These are phyloP conservation scores for Mechanitis messenoides DNA, from an alignment of 2,888 invertebrate genomes.

Conservation along the genomic window DNA sequence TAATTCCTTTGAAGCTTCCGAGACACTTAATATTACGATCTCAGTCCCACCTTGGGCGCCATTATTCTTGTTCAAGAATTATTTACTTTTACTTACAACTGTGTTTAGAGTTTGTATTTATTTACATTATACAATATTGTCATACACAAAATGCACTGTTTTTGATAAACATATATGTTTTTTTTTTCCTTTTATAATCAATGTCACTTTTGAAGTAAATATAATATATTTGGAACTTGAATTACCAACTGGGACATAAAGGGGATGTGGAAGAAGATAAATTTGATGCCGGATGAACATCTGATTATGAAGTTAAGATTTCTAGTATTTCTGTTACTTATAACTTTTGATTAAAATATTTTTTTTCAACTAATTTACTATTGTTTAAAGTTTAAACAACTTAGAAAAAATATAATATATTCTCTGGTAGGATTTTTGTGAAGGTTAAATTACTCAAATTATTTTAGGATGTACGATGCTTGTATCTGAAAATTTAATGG, in stretches of 20 bases:
- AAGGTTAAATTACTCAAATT: background rate
- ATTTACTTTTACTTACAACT: too few species aligned
- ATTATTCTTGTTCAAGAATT: too few species aligned
- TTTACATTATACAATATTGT: too few species aligned
- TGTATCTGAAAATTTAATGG: background rate
- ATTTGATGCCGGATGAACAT: constrained; percentile 1
- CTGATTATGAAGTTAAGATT: background rate
- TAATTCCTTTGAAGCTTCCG: too few species aligned
- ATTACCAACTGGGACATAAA: background rate
- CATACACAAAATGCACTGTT: too few species aligned
- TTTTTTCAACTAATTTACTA: background rate
- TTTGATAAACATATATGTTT: too few species aligned
- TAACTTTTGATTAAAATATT: background rate
- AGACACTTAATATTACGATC: too few species aligned
- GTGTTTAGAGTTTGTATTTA: too few species aligned
- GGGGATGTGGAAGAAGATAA: background rate
- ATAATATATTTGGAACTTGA: background rate
- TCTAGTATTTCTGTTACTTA: background rate
- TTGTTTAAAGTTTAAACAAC: too few species aligned
- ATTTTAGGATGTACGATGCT: background rate
- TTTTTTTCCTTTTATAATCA: background rate
- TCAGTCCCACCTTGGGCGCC: too few species aligned
- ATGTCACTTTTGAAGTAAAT: background rate
- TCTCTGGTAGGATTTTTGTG: background rate
- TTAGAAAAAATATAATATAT: too few species aligned